Evolutionary conservation across 1,140 invertebrate genomes (phyloP), one percentile per base, ranked within the genome.

Genomic region (Dendrolimus punctatus): DNA sequence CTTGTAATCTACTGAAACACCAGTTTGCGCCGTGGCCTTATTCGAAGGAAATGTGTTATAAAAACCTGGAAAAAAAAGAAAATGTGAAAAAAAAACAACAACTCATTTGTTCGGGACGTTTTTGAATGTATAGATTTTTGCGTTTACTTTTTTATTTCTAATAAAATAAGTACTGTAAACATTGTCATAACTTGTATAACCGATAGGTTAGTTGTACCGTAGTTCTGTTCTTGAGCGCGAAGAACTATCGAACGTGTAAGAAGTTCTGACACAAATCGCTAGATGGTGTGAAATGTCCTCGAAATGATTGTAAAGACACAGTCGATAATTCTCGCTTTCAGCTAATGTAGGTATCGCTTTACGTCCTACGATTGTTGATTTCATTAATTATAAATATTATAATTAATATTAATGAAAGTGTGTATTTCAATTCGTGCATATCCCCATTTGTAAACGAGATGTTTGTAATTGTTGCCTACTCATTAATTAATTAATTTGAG

Each of bases 11-110:
- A 86, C 80, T 84, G 83, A 82, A 77, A 86, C 80, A 86, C 83
- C 83, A 86, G 73, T 71, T 78, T 82, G 79, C 74, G 78, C 83
- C 73, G 83, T 84, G 83, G 83, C 83, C 83, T 86, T 86, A 84
- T 73, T 76, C 74, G 71, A 80, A 75, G 77, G 74, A 75, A 23
- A 76, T 82, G 66, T 83, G 75, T 81, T 77, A 74, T 46, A 74
- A 73, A 10, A 10, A 71, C 23, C 23, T 23, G 23, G 23, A 23
- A 23, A 23, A 23, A n/a, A 23, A 23, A 23, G 23, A 23, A 23
- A 23, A 23, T 23, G 23, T 23, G 62, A 68, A 67, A 66, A 52
- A 60, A 61, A 66, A 64, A 62, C 56, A 66, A 65, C 64, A 66
- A 57, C 57, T 70, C 61, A 65, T 72, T 52, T 43, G 49, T 53